These are phyloP conservation scores for Nomada lathburiana DNA, from an alignment of 2,888 invertebrate genomes.

Conservation along the genomic window DNA sequence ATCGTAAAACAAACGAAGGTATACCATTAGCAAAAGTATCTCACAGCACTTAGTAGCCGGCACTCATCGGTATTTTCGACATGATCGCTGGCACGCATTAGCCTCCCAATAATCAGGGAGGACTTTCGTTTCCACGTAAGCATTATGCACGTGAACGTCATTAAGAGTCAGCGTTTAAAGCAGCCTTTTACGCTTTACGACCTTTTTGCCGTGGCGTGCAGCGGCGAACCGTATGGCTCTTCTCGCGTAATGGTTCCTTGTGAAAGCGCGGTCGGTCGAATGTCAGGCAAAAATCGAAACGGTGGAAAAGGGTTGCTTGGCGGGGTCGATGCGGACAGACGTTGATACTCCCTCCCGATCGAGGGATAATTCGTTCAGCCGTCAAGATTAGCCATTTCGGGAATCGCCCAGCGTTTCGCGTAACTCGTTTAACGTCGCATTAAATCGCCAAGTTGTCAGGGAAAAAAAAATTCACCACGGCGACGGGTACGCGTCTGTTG, in stretches of 20 bases:
- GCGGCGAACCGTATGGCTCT: conserved; percentile 47
- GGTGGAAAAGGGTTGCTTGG: conserved; percentile 35
- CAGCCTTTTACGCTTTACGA: conserved; percentile 81
- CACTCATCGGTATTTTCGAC: conserved; percentile 59
- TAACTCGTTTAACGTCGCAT: conserved; percentile 73
- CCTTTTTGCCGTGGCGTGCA: conserved; percentile 72
- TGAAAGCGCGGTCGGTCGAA: conserved; percentile 58
- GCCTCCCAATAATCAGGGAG: conserved; percentile 65
- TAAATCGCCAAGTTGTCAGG: conserved; percentile 77
- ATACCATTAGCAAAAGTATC: conserved; percentile 66
- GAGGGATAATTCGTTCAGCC: conserved; percentile 66
- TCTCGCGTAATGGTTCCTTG: conserved; percentile 63
- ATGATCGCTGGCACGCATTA: conserved; percentile 66
- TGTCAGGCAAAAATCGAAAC: conserved; percentile 53
- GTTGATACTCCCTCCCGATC: conserved; percentile 19
- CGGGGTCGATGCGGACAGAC: conserved; percentile 18
- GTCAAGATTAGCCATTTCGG: conserved; percentile 74
- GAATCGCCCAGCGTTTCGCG: conserved; percentile 52
- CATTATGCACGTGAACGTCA: conserved; percentile 77
- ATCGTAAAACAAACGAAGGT: conserved; percentile 53
- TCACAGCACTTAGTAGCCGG: conserved; percentile 42
- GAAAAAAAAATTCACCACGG: conserved; percentile 73
- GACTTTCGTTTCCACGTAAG: conserved; percentile 70
- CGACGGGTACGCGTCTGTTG: conserved; percentile 25
- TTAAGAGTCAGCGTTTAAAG: conserved; percentile 80